A percentile compares a stretch with the other conserved stretches of the same genome.
phyloP scores from a whole-genome alignment of 92 coral and sea anemone species.

The Chrysogorgia sp. region DNA sequence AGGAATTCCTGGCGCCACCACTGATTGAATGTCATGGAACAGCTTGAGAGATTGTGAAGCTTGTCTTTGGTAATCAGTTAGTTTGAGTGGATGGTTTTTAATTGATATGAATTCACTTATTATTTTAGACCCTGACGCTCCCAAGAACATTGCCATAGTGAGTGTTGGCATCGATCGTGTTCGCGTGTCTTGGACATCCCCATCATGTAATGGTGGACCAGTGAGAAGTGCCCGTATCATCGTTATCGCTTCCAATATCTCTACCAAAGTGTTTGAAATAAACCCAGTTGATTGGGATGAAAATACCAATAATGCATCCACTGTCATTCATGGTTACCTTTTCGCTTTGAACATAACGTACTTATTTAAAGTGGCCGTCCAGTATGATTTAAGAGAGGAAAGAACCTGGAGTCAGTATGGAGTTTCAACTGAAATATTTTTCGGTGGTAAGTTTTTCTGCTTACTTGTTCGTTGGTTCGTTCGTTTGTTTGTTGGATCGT shows the following conservation, averaged over 20 bases:
- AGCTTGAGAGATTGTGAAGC: too few relatives aligned
- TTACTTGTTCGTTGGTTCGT: too few relatives aligned
- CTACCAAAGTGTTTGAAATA: neutral
- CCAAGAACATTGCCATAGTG: neutral
- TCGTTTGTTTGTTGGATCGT: too few relatives aligned
- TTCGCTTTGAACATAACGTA: neutral
- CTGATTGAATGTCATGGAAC: too few relatives aligned
- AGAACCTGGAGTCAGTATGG: constrained; percentile 3
- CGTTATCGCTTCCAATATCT: neutral
- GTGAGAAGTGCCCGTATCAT: neutral
- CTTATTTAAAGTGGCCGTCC: neutral
- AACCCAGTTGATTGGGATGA: neutral
- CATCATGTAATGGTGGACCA: neutral
- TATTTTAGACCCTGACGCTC: neutral
- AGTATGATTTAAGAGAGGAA: neutral
- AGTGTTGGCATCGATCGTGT: neutral
- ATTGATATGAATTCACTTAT: neutral
- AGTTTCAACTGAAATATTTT: neutral
- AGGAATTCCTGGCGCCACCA: too few relatives aligned
- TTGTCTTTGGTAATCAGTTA: too few relatives aligned
- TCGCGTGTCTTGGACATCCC: neutral
- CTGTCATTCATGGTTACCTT: neutral
- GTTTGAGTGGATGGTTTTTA: neutral
- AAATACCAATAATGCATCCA: neutral
- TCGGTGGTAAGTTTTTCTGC: neutral